Evolutionary conservation across 2,797 vertebrate species (phyloP), one percentile per base, ranked within the genome.

Genomic region (Microcaecilia unicolor): DNA sequence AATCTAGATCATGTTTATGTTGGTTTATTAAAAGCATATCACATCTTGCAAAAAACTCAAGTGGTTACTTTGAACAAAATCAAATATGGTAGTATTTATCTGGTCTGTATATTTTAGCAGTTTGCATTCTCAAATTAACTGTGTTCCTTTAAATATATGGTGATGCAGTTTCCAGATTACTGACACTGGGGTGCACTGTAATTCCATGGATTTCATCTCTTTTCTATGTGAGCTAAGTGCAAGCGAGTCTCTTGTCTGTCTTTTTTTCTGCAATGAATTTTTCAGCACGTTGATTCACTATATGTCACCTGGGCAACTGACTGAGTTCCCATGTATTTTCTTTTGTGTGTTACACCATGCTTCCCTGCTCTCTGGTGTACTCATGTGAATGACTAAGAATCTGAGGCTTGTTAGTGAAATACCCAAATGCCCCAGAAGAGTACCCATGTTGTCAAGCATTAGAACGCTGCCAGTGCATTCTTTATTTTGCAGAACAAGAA

Each of bases 181-280:
- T 48, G 61, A 76, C 87, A 62, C 71, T 64, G 84, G 85, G 62
- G 84, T 82, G 84, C 82, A 85, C 80, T 86, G 61, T 78, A 48
- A 43, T 60, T 68, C 79, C 57, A 70, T 26, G 28, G 61, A 41
- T 62, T n/a, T 20, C 32, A 32, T 43, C 12, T 46, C 37, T 34
- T 38, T 4, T 10, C 4, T 5, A 23, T 18, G 18, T 4, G 5
- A 5, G 15, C 4, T 22, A 29, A 5, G 52, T 49, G 44, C 2
- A 19, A 22, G 18, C 39, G 61, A 39, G 23, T 53, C 43, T 34
- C 39, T 2, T 1, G 9, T 13, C 29, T 4, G 34, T 48, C 21
- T 63, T 50, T 39, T 22, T 28, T 9, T 51, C 39, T 28, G 22
- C 60, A 1, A n/a, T 38, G 34, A 55, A 17, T 53, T 66, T 54